These are phyloP conservation scores for Apodemia mormo DNA, from an alignment of 2,888 invertebrate species.

Conservation along the genomic window DNA sequence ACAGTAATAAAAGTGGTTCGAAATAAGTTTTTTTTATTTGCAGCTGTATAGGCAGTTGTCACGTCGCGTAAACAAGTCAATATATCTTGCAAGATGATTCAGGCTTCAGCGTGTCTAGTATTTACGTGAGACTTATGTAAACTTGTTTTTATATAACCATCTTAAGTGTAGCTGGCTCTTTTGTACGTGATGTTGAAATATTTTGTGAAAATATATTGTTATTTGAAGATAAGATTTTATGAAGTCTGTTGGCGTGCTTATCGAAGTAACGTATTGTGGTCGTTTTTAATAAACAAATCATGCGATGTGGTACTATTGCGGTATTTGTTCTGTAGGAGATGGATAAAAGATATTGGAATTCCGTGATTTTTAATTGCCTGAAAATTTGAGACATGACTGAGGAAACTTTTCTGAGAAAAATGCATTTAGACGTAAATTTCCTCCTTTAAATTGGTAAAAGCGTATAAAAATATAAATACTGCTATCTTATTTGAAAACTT, in stretches of 20 bases:
- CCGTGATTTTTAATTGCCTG: too few relatives aligned
- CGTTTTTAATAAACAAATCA: too few relatives aligned
- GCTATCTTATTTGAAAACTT: background rate
- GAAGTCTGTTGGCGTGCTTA: background rate
- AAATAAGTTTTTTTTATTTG: background rate
- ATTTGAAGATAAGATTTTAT: background rate
- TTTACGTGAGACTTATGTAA: slow-evolving; percentile 4
- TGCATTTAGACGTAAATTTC: too few relatives aligned
- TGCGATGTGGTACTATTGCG: too few relatives aligned
- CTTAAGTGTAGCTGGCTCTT: background rate
- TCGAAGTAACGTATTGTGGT: too few relatives aligned
- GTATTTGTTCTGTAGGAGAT: too few relatives aligned
- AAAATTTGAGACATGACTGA: too few relatives aligned
- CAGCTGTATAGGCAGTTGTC: background rate
- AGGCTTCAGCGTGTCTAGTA: slow-evolving; percentile 3
- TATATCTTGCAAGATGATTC: slow-evolving; percentile 20
- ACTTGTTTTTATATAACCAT: background rate
- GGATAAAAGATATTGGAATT: too few relatives aligned
- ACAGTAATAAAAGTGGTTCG: background rate
- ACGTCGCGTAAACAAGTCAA: slow-evolving; percentile 22
- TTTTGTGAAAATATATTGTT: background rate
- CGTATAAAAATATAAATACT: too few relatives aligned
- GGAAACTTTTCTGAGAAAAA: too few relatives aligned
- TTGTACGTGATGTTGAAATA: slow-evolving; percentile 1
- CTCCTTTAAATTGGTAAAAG: too few relatives aligned